phyloP scores from a whole-genome alignment of 1,140 invertebrate species.

The Himalopsyche phryganea region DNA sequence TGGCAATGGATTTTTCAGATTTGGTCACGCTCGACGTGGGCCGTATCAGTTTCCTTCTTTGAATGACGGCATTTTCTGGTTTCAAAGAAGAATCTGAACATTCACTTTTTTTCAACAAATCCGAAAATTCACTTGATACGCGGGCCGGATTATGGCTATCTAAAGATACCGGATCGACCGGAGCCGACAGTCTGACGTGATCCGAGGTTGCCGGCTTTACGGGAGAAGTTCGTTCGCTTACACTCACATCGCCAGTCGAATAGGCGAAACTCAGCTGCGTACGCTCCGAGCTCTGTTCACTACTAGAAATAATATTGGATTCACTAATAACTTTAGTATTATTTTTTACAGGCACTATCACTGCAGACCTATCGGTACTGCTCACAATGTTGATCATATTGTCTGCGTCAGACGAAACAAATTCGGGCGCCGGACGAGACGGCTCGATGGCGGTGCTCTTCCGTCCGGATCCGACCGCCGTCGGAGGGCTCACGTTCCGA shows the following conservation, averaged over 20 bases:
- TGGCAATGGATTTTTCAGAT: background rate
- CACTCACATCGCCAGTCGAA: conserved; percentile 3
- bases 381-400: conserved; percentile 12
- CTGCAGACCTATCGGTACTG: conserved; percentile 19
- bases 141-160: conserved; percentile 13
- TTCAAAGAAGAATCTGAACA: background rate
- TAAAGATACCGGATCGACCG: background rate
- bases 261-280: background rate
- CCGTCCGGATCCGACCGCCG: background rate
- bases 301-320: conserved; percentile 9
- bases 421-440: background rate
- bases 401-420: conserved; percentile 11
- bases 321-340: conserved; percentile 22
- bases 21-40: conserved; percentile 1
- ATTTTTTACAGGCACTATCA: conserved; percentile 25
- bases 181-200: background rate
- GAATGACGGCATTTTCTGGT: conserved; percentile 3
- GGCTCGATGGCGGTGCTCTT: background rate
- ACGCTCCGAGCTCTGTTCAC: conserved; percentile 5
- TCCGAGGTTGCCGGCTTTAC: background rate
- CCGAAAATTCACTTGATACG: background rate
- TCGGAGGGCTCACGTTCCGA: background rate
- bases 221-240: conserved; percentile 10
- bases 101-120: background rate
- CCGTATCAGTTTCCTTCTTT: conserved; percentile 14